Base-by-base conservation (phyloP, 2,113 vertebrate species). In the Callospermophilus lateralis region DNA sequence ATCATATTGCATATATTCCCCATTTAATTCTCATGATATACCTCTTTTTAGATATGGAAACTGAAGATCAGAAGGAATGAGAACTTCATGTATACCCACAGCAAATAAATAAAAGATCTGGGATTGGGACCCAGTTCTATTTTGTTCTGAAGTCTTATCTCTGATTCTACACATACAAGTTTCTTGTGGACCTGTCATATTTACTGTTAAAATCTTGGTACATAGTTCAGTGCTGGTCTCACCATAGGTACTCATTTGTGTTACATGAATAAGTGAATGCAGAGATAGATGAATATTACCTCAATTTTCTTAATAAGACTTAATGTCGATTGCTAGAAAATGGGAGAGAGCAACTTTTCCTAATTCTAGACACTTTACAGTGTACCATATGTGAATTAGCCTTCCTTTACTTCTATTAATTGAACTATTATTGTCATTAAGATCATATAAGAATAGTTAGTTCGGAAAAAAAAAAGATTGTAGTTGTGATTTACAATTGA, bases 41-140 rank as follows among this genome's bases (percentile, higher is more conserved):
- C 8, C 6, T 73, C 61, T 55, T 96, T 96, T 94, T 94, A 70
- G 79, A 61, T 65, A 34, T 19, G 12, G 55, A 94, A 79, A 51
- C 19, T 26, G 32, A 90, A 93, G 30, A 26, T 95, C 48, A 94
- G n/a, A 93, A 92, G 39, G 34, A 83, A 87, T 73, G 37, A 92
- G n/a, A 81, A 67, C n/a, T 86, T 84, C 55, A 16, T 76, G 10
- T 86, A 39, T 6, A 48, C 17, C 84, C 17, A 74, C 20, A 81
- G 55, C 15, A 65, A 85, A 22, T 68, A 79, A 93, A 32, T 32
- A 74, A 58, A 76, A 74, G 24, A 94, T 10, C 39, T 53, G 55
- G 68, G 34, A 67, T 8, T 78, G 26, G 51, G 78, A 95, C 8
- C 3, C 8, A 45, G 19, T 0, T 91, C 58, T 68, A 34, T 51